phyloP scores from a whole-genome alignment of 2,113 vertebrate species.

The Microtus pennsylvanicus region DNA sequence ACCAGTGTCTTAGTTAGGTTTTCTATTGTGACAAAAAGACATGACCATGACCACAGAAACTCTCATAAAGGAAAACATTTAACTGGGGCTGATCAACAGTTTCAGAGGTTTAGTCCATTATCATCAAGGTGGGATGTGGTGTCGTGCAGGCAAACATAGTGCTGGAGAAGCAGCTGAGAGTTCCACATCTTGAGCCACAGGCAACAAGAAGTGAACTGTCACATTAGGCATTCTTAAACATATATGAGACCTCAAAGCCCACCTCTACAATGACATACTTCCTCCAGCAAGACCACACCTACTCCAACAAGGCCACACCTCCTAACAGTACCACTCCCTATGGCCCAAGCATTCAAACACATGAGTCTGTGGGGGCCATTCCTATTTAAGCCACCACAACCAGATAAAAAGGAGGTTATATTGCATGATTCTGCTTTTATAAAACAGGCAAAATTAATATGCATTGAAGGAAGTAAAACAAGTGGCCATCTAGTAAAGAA shows the following conservation, averaged over 20 bases:
- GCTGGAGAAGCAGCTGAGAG: background rate
- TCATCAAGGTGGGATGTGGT: background rate
- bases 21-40: background rate
- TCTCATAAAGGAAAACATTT: background rate
- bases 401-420: background rate
- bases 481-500: background rate
- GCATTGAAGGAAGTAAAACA: background rate
- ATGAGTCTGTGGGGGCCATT: background rate
- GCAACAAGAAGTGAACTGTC: background rate
- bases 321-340: background rate
- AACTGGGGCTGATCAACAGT: background rate
- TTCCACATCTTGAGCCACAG: background rate
- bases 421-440: background rate
- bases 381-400: background rate
- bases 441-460: constrained; percentile 11
- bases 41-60: background rate
- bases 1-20: background rate
- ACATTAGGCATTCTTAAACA: background rate
- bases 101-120: background rate
- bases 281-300: background rate
- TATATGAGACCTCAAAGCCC: background rate
- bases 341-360: background rate
- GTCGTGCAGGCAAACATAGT: background rate
- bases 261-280: background rate
- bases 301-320: background rate